These are phyloP conservation scores for Danaus melanippus DNA, from an alignment of 1,140 invertebrate species.

Conservation along the genomic window DNA sequence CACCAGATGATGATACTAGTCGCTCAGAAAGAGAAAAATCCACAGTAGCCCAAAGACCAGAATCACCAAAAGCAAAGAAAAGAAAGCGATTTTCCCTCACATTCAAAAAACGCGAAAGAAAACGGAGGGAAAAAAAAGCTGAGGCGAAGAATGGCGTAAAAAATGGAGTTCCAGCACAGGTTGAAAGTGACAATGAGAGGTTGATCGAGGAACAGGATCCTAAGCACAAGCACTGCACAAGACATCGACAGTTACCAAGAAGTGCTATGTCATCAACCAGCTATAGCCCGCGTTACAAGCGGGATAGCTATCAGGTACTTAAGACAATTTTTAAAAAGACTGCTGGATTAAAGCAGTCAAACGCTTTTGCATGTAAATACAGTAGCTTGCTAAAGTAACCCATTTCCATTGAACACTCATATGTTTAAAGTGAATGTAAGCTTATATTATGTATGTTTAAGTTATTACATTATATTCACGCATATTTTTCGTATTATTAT, in stretches of 20 bases:
- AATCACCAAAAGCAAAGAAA: conserved; percentile 67
- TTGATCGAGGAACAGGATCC: conserved; percentile 49
- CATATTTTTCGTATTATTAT: conserved; percentile 30
- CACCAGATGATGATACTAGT: conserved; percentile 60
- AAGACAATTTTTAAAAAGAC: conserved; percentile 12
- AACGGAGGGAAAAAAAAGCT: conserved; percentile 60
- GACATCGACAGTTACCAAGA: conserved; percentile 40
- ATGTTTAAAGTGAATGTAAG: conserved; percentile 7
- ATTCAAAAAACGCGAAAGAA: conserved; percentile 67
- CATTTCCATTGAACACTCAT: conserved; percentile 10
- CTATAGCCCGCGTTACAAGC: conserved; percentile 65
- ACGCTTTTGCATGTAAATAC: conserved; percentile 15
- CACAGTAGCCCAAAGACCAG: conserved; percentile 48
- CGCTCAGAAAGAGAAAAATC: conserved; percentile 59
- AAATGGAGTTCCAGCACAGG: conserved; percentile 40
- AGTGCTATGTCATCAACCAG: conserved; percentile 55
- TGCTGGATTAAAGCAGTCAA: conserved; percentile 24
- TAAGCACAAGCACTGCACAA: conserved; percentile 53
- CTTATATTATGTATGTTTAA: conserved; percentile 27
- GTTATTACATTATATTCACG: conserved; percentile 30
- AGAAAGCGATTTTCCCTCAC: conserved; percentile 67
- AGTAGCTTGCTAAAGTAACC: neutral
- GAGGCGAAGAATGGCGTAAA: conserved; percentile 57
- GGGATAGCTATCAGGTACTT: conserved; percentile 70
- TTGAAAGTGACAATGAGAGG: conserved; percentile 60